Conservation (phyloP, 2,888 invertebrate species). For the Toxonevra muliebris region DNA sequence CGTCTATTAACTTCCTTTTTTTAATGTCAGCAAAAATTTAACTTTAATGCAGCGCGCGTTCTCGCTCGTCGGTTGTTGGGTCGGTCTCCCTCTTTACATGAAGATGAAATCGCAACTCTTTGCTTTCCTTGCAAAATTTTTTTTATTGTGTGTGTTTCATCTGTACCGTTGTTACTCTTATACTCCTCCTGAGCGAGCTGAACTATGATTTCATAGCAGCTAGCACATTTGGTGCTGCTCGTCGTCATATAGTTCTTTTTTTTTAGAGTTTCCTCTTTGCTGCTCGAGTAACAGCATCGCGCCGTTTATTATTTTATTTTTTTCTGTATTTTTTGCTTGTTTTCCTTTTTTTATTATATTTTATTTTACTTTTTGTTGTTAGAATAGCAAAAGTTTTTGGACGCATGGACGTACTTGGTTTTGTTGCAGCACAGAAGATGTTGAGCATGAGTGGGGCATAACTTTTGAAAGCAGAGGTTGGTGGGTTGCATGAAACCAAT, state of each 20-base stretch:
- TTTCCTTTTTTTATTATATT: not conserved
- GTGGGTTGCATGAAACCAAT: not conserved
- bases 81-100: too few species aligned
- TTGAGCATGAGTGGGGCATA: constrained; percentile 4
- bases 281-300: not conserved
- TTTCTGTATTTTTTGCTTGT: not conserved
- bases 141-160: not conserved
- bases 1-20: too few species aligned
- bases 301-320: constrained; percentile 7
- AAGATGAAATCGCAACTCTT: constrained; percentile 23
- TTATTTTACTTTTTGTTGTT: constrained; percentile 19
- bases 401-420: constrained; percentile 31
- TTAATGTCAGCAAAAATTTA: too few species aligned
- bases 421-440: constrained; percentile 7
- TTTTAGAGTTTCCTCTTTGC: not conserved
- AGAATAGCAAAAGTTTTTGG: constrained; percentile 35
- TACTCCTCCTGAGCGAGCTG: not conserved
- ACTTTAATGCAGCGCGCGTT: too few species aligned
- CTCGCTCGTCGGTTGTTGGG: too few species aligned
- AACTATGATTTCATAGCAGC: not conserved
- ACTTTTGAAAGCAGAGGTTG: constrained; percentile 1
- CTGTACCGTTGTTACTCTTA: not conserved
- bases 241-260: not conserved
- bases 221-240: constrained; percentile 13
- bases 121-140: constrained; percentile 24